A percentile compares a stretch with the other conserved stretches of the same genome.
phyloP scores from a whole-genome alignment of 2,113 vertebrate species.

The Riparia riparia region DNA sequence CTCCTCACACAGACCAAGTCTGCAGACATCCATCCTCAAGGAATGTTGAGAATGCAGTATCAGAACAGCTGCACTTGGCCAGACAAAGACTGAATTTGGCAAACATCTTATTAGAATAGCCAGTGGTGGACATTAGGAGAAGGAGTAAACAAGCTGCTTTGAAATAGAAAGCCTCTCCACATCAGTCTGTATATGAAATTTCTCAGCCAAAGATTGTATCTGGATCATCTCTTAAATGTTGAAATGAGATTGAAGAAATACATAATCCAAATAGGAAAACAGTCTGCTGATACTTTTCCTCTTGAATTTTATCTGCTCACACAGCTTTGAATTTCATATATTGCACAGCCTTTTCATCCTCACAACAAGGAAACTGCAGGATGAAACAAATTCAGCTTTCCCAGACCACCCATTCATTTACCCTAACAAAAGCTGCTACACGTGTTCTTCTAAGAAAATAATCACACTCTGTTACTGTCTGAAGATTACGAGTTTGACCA shows the following conservation, averaged over 20 bases:
- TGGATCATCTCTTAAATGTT: not conserved
- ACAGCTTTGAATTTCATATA: not conserved
- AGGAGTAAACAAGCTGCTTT: not conserved
- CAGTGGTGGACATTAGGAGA: not conserved
- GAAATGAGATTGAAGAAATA: not conserved
- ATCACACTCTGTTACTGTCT: not conserved
- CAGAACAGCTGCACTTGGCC: slow-evolving; percentile 3
- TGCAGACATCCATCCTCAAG: not conserved
- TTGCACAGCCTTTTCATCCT: not conserved
- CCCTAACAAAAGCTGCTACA: not conserved
- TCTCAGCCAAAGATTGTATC: not conserved
- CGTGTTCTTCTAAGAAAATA: not conserved
- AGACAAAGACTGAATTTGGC: not conserved
- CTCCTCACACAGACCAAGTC: not conserved
- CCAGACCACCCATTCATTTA: not conserved
- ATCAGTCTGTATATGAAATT: not conserved
- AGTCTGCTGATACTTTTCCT: not conserved
- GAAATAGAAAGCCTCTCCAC: not conserved
- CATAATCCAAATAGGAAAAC: not conserved
- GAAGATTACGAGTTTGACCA: not conserved
- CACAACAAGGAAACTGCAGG: not conserved
- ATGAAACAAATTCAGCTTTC: not conserved
- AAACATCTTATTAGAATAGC: not conserved
- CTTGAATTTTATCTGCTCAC: not conserved
- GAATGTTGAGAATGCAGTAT: not conserved